Conservation (phyloP, 2,797 vertebrate genomes). For the Chrosomus eos region DNA sequence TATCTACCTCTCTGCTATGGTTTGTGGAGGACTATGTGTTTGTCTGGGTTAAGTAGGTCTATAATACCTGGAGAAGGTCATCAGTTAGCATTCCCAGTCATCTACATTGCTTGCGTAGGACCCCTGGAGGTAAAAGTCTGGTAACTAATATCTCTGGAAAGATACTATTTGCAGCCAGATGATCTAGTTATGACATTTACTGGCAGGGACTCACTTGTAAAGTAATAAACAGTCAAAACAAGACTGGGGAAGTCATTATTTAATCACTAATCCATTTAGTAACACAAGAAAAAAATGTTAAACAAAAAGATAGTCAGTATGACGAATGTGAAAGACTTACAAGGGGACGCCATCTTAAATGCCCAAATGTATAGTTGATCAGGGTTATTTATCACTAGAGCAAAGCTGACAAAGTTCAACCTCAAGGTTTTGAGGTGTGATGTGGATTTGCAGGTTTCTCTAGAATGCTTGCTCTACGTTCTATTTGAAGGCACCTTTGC, state of each 20-base stretch:
- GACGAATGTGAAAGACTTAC: neutral
- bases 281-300: neutral
- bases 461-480: slow-evolving; percentile 71
- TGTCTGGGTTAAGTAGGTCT: neutral
- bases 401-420: slow-evolving; percentile 74
- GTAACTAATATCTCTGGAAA: slow-evolving; percentile 1
- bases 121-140: neutral
- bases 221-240: neutral
- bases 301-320: neutral
- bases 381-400: slow-evolving; percentile 67
- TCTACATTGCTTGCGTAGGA: neutral
- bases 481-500: slow-evolving; percentile 79
- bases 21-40: neutral
- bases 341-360: neutral
- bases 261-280: neutral
- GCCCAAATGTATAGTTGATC: neutral
- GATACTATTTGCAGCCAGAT: neutral
- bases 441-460: slow-evolving; percentile 73
- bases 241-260: neutral
- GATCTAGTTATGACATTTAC: neutral
- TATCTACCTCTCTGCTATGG: neutral
- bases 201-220: neutral
- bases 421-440: slow-evolving; percentile 67
- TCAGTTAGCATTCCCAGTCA: neutral
- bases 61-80: neutral